These are phyloP conservation scores for Spatulosminthurus flaviceps DNA, from an alignment of 2,888 invertebrate genomes.

Conservation along the genomic window DNA sequence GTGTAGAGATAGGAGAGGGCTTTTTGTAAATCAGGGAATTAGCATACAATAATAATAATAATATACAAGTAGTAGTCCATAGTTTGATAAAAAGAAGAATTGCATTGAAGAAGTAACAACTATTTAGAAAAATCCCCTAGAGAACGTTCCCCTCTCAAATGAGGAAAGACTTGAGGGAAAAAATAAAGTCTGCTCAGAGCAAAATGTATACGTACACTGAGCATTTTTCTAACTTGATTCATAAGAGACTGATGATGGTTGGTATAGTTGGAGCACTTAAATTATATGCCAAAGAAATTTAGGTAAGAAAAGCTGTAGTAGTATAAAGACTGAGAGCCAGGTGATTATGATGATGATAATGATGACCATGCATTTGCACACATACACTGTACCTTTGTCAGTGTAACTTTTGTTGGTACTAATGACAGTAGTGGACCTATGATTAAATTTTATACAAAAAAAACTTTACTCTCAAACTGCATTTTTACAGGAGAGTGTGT, in stretches of 20 bases:
- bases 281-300: conserved; percentile 11
- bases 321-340: too few relatives aligned
- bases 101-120: background rate
- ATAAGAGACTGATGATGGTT: too few relatives aligned
- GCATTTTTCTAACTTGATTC: background rate
- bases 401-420: background rate
- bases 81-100: background rate
- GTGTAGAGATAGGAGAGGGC: too few relatives aligned
- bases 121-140: background rate
- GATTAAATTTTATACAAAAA: conserved; percentile 33
- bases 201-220: background rate
- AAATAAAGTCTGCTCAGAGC: too few relatives aligned
- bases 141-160: too few relatives aligned
- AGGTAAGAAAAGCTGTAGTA: too few relatives aligned
- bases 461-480: background rate
- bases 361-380: background rate
- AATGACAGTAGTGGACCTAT: conserved; percentile 22
- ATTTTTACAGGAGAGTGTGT: background rate
- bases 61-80: background rate
- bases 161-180: too few relatives aligned
- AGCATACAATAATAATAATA: background rate
- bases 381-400: conserved; percentile 1
- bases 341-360: conserved; percentile 19
- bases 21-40: background rate
- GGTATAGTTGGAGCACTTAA: too few relatives aligned